Base-by-base conservation (phyloP, 2,797 vertebrate species). In the Chiroxiphia lanceolata region DNA sequence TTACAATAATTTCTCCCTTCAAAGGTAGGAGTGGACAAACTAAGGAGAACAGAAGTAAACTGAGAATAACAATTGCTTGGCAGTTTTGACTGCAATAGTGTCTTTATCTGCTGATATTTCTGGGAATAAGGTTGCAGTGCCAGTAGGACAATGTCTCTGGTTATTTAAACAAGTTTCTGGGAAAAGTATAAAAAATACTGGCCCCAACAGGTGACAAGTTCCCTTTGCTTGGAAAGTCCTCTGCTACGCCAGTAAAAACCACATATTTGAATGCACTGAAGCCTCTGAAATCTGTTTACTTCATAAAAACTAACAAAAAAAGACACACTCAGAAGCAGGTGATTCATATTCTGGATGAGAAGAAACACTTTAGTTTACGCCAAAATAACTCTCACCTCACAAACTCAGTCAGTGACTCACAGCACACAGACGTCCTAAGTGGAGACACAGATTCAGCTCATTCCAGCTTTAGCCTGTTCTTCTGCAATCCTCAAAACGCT, bases 271-370 rank as follows among this genome's bases (percentile, higher is more conserved):
- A 75, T 59, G 42, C 22, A 61, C 6, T 64, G 40, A 91, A 87
- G 23, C 10, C 68, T 80, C 54, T 75, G 48, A 76, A 84, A 95
- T 48, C 48, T 56, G 61, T 91, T 92, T 94, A 91, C 31, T 85
- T 67, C 83, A 83, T 69, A 78, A 89, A 90, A 89, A 71, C 20
- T 50, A 90, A 75, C 20, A 75, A 80, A 77, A 81, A 83, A 51
- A 90, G 19, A 78, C 16, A 61, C 8, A 76, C 54, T 89, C 57
- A 83, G 40, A 65, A 83, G 72, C 80, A 94, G 84, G 82, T 87
- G 93, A 96, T 90, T 96, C 88, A 89, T 95, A 75, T 90, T 94
- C 80, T 93, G 94, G 85, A 94, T 72, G 44, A 83, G 74, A 85
- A 91, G 29, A 79, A 60, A 40, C 19, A 36, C 42, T 82, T 57